Percentiles rank a stretch among this genome's conserved stretches.
Evolutionary conservation across 2,797 vertebrate genomes (phyloP).

Genomic region (Lepilemur septentrionalis): DNA sequence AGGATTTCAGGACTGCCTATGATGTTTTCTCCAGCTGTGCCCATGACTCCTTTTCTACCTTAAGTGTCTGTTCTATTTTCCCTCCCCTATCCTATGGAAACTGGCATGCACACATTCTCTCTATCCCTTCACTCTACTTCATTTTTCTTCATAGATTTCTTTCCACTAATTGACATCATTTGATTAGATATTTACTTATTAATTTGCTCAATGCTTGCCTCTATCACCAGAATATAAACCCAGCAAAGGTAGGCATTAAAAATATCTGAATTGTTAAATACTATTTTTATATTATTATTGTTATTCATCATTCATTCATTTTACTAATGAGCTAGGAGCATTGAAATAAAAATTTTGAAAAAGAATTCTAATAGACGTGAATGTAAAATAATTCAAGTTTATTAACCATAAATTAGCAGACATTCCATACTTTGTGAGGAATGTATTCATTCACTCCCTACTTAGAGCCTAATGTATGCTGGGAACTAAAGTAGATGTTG

Average conservation of each 20-base stretch:
- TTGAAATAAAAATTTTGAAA: not conserved
- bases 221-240: not conserved
- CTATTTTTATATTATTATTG: not conserved
- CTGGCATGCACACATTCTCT: not conserved
- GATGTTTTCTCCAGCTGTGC: not conserved
- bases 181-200: not conserved
- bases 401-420: not conserved
- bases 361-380: not conserved
- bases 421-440: not conserved
- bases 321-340: not conserved
- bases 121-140: not conserved
- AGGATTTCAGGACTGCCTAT: not conserved
- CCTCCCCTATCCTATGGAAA: not conserved
- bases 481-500: not conserved
- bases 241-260: not conserved
- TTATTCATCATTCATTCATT: not conserved
- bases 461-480: not conserved
- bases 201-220: not conserved
- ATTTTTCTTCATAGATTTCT: not conserved
- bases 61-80: not conserved
- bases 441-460: not conserved
- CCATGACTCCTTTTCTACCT: not conserved
- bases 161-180: not conserved
- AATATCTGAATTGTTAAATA: not conserved
- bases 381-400: not conserved